Conservation (phyloP, 2,113 vertebrate species). For the Peromyscus polionotus region DNA sequence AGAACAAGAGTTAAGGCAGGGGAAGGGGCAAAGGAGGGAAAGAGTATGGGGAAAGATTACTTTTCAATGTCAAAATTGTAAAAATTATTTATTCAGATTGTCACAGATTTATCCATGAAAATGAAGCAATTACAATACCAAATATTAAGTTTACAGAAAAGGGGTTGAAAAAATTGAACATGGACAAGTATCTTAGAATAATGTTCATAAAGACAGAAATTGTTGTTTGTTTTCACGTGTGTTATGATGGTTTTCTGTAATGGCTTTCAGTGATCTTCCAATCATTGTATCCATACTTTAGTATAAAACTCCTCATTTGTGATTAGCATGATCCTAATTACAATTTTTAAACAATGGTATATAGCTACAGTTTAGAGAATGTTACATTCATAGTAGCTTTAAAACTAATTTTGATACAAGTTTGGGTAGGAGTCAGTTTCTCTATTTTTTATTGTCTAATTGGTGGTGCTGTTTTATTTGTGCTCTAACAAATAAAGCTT, state of each 20-base stretch:
- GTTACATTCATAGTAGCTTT: background rate
- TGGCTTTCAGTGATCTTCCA: background rate
- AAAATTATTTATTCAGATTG: background rate
- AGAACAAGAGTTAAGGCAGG: background rate
- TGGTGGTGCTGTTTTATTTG: no score
- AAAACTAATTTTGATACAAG: background rate
- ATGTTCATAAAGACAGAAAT: background rate
- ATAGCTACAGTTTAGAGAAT: background rate
- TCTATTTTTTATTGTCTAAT: background rate
- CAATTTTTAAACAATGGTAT: background rate
- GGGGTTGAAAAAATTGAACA: background rate
- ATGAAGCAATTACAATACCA: background rate
- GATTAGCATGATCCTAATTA: background rate
- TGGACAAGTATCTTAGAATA: background rate
- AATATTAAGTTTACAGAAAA: background rate
- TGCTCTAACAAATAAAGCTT: no score
- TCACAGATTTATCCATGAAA: background rate
- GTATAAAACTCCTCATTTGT: background rate
- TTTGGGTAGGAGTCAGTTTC: background rate
- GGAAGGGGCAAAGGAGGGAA: background rate
- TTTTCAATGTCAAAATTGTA: background rate
- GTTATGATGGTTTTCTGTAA: no score
- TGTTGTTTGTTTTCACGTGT: background rate
- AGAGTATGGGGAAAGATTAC: background rate
- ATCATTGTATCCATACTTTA: background rate